Base-by-base conservation (phyloP, 2,797 vertebrate species). In the Squalus acanthias region DNA sequence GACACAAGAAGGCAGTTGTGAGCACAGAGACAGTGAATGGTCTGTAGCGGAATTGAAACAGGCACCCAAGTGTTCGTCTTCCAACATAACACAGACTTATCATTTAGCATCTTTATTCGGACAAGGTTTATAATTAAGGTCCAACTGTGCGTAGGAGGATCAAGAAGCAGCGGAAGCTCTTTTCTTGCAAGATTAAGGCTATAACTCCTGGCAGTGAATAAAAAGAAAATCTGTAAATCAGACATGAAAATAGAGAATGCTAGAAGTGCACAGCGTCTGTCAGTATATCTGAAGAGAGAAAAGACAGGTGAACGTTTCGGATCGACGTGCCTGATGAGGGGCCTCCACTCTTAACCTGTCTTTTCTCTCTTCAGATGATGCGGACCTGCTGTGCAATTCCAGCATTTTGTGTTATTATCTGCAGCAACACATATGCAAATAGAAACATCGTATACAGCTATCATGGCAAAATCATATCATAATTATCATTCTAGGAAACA, bases 91-190 rank as follows among this genome's bases (percentile, higher is more conserved):
- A 93, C 63, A 93, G 91, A 67, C 91, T 20, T 46, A 93, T 93
- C 91, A 69, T 93, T 93, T 93, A 93, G 91, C 63, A 93, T 69
- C 65, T 39, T 93, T 69, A 39, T 67, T 93, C 24, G 39, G 91
- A 93, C 91, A 69, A 67, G 91, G 65, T 93, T 93, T 46, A 46
- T 93, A 93, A 93, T 93, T 93, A 93, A 93, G 17, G 39, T 69
- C 91, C 65, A 69, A 93, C 65, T 93, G 91, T 69, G 91, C 1
- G 91, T 93, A 69, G 39, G 91, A 69, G 65, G 63, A 39, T 46
- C 63, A 46, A 69, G 33, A 50, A 69, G 33, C 12, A 39, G 65
- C 20, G 63, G 65, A 91, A 63, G 60, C 29, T n/a, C 26, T 63
- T 91, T 63, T 91, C 88, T 63, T 65, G 57, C 65, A 69, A 93